Base-by-base conservation (phyloP, 2,113 vertebrate genomes). In the Albula goreensis region DNA sequence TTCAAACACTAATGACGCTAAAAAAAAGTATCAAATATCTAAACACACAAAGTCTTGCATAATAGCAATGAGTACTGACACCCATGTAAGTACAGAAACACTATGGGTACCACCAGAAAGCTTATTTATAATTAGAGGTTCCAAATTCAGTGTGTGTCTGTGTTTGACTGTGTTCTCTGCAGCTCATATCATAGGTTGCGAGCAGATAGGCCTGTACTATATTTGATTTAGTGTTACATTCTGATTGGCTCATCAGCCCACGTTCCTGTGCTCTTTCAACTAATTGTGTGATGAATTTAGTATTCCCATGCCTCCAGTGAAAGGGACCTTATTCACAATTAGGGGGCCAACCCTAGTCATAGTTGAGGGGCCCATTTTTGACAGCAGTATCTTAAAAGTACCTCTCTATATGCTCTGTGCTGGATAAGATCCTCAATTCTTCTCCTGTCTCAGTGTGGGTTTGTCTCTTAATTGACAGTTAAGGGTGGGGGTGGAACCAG, bases 381-480 rank as follows among this genome's bases (percentile, higher is more conserved):
- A 53, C 80, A 81, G 22, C 50, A 81, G 50, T 15, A 19, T 81
- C 50, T 50, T 52, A 53, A 52, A 81, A 81, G 50, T 4, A 25
- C 22, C 50, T 51, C 48, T 50, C 50, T 19, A 80, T n/a, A 81
- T 9, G 17, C 8, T n/a, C 50, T 17, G 17, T 10, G 31, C 22
- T 25, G 41, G 17, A 50, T 25, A 3, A 11, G 74, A 31, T 15
- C 7, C 19, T 85, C 70, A 17, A 48, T 50, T 60, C 78, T 50
- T 63, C 56, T 50, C 19, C 22, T 31, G 15, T 11, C 50, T 56
- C n/a, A 4, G 48, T 19, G n/a, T 53, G 50, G 51, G 50, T 81
- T 78, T 78, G n/a, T 78, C 63, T 52, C 60, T 78, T 79, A 85
- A 79, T 85, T 85, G 81, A 31, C 49, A 7, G 78, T 5, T 66